Percentiles rank a stretch among this genome's conserved stretches.
Evolutionary conservation across 2,797 vertebrate genomes (phyloP).

Genomic region (Mastacembelus armatus): DNA sequence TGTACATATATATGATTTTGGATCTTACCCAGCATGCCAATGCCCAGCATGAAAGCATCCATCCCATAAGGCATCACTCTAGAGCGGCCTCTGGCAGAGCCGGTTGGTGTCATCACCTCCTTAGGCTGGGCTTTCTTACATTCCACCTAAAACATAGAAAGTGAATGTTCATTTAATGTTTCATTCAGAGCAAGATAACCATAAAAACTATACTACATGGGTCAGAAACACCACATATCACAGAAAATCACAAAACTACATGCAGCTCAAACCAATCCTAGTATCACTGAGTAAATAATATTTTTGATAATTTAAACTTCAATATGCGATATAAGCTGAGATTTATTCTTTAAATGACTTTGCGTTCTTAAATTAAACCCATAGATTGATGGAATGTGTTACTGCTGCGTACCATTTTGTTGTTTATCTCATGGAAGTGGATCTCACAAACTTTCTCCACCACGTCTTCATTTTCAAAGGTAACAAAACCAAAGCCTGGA

Average conservation of each 20-base stretch:
- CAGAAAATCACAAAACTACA: neutral
- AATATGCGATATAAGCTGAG: neutral
- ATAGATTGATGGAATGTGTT: neutral
- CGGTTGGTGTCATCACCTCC: constrained; percentile 98
- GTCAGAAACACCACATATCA: neutral
- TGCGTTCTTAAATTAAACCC: neutral
- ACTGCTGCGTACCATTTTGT: constrained; percentile 91
- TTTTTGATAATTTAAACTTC: neutral
- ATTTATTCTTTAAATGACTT: neutral
- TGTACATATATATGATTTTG: neutral
- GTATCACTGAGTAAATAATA: neutral
- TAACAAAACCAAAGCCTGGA: constrained; percentile 97
- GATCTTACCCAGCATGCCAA: constrained; percentile 96
- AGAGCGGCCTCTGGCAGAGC: constrained; percentile 94
- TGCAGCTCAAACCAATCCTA: constrained; percentile 1
- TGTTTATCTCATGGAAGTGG: constrained; percentile 99
- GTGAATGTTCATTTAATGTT: neutral
- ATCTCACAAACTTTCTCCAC: constrained; percentile 99
- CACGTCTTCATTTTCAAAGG: constrained; percentile 97
- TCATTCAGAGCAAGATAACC: neutral
- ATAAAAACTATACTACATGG: neutral
- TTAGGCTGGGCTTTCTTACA: constrained; percentile 99
- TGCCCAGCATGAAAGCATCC: constrained; percentile 99
- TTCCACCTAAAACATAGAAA: constrained; percentile 88
- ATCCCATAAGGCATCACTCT: constrained; percentile 99